Evolutionary conservation across 2,888 invertebrate genomes (phyloP), one percentile per base, ranked within the genome.

Genomic region (Podotricha telesiphe): DNA sequence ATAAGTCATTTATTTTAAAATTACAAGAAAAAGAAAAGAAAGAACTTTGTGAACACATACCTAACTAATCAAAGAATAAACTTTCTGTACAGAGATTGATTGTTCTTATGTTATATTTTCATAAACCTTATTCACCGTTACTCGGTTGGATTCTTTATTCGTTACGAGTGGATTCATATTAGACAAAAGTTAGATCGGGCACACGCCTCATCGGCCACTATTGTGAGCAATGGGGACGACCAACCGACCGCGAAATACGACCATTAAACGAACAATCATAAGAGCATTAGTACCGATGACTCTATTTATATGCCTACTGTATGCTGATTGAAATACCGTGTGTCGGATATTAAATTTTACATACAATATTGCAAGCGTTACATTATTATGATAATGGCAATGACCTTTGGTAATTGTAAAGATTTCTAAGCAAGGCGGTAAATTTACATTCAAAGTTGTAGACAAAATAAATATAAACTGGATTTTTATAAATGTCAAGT

Each of bases 161-260:
- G 48, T 63, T 64, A 63, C 53, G 40, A 45, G 40, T 53, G 59
- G n/a, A 68, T 64, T 69, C 67, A 64, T 62, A 69, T 67, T 67
- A 62, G 22, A 59, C 65, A 69, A 65, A 69, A 59, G 63, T 53
- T 48, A 77, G 77, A 79, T 73, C 64, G 76, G 74, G 76, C 70
- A 73, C 80, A 83, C 80, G 86, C 78, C 77, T 82, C 80, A 79
- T 80, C 78, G 78, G 75, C 58, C 73, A 67, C 75, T 77, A 79
- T 83, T 82, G 80, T 80, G 74, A 64, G 71, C 78, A 85, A 82
- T 76, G 80, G 79, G 85, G 80, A 76, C 82, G 78, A 73, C 75
- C 83, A 83, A 64, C 77, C 78, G 78, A 83, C 82, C 87, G 85
- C 79, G 82, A 86, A 86, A 86, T 84, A 65, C 81, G 75, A 63